Percentiles rank a stretch among this genome's conserved stretches.
Evolutionary conservation across 2,113 vertebrate genomes (phyloP).

Genomic region (Circaetus gallicus): DNA sequence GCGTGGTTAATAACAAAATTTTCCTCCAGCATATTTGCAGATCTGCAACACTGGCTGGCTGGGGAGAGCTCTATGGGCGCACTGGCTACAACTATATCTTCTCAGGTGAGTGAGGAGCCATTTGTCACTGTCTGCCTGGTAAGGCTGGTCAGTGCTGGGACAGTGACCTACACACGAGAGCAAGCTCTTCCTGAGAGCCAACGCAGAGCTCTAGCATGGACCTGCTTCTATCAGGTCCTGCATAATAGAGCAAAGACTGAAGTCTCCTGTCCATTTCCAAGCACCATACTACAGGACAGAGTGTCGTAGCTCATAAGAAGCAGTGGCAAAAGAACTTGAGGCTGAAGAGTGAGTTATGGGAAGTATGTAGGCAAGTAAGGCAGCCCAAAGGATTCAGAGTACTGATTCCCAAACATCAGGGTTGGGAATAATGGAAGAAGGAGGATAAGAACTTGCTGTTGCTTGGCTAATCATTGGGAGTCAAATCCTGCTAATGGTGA

Average conservation of each 20-base stretch:
- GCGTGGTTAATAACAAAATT: background rate
- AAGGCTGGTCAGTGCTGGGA: background rate
- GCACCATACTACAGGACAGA: background rate
- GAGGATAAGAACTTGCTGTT: background rate
- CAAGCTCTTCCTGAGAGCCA: background rate
- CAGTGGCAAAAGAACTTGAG: background rate
- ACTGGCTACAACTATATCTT: slow-evolving; percentile 99
- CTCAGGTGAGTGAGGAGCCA: slow-evolving; percentile 81
- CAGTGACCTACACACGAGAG: background rate
- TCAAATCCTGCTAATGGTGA: background rate
- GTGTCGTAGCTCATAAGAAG: background rate
- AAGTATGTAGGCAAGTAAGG: background rate
- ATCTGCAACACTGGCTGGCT: slow-evolving; percentile 93
- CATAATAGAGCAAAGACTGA: background rate
- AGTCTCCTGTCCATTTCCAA: fast-evolving
- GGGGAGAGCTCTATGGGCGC: slow-evolving; percentile 96
- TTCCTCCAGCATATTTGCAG: slow-evolving; percentile 91
- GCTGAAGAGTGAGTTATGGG: background rate
- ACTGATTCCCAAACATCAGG: background rate
- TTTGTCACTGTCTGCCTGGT: background rate
- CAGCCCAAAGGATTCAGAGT: background rate
- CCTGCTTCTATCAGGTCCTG: background rate
- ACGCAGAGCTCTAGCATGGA: background rate
- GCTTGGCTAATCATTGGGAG: background rate
- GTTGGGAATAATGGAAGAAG: background rate